Base-by-base conservation (phyloP, 2,113 vertebrate species). In the Nettapus auritus region DNA sequence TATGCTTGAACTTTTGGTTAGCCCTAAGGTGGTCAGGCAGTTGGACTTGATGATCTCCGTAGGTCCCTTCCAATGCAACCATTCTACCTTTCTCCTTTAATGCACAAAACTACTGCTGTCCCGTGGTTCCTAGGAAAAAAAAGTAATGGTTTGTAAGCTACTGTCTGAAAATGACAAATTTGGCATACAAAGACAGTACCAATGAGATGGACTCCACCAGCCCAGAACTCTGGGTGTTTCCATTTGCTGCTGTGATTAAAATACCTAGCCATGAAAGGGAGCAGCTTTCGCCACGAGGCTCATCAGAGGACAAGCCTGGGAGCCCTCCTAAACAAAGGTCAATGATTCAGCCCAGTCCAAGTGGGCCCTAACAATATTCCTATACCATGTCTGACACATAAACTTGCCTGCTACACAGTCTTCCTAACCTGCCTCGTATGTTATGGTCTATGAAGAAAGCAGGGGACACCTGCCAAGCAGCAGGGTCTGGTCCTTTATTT, bases 341-440 rank as follows among this genome's bases (percentile, higher is more conserved):
- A 50, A 29, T 16, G 64, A 76, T 31, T n/a, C 40, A 56, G 60
- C 36, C 33, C 52, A 56, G 57, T 38, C 33, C 53, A 60, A n/a
- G 44, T 0, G 4, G n/a, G 18, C 16, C 9, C 28, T 53, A 53
- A 18, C 50, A 74, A 29, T 15, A 74, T 3, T 69, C 28, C 59
- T 31, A 42, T 34, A 13, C 56, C 0, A 1, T 1, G 0, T 21
- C 26, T 69, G 62, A 34, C 9, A 16, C 11, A 52, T 23, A 31
- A 57, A 40, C 36, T 9, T 69, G 42, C 48, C 53, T 19, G 56
- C 26, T 1, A 34, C 21, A 42, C 25, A 57, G 21, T 57, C 40
- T 17, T 69, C 66, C 50, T 55, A 46, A 50, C 31, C 57, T 31
- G 78, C 33, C 53, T 22, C 11, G 26, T 4, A 48, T 23, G 13